Base-by-base conservation (phyloP, 2,888 invertebrate species). In the Hofmannophila pseudospretella region DNA sequence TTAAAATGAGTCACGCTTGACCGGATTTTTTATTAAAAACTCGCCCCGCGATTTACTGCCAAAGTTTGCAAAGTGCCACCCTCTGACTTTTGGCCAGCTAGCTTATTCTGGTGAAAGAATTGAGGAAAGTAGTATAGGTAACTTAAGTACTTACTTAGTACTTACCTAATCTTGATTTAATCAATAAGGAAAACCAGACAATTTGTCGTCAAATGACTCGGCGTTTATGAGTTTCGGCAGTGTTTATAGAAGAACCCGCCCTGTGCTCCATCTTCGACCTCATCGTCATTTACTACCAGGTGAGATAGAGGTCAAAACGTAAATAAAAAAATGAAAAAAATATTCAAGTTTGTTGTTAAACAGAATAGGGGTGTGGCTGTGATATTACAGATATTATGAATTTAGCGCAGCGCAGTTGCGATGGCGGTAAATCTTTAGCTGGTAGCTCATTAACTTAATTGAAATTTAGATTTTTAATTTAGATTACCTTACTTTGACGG, bases 391-490 rank as follows among this genome's bases (percentile, higher is more conserved):
- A 49, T 55, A 54, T 60, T 54, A 58, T 52, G 53, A 52, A 46
- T 52, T 54, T 41, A 44, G 42, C 30, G 44, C 44, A 32, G 27
- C 38, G 42, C 42, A 45, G 38, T 50, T 44, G 49, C 41, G 44
- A 50, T 37, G 44, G 49, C 44, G 46, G 44, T 58, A 58, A 58
- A 60, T 55, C 53, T 54, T 39, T 32, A 34, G 31, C 20, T 39
- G 25, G 42, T 39, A 38, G 42, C 51, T 62, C 55, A 62, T 63
- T 58, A 61, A 55, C 41, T 52, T 62, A 66, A 70, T 66, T 67
- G 61, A 60, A 66, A 64, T 59, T 66, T 47, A 61, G 67, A 69
- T 67, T 64, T 70, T 69, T 68, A 66, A 73, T 72, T 73, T 61
- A 69, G 69, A 74, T 72, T 51, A 40, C 38, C 41, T 35, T 33